Evolutionary conservation across 2,797 vertebrate species (phyloP).

Genomic region (Ataeniobius toweri): DNA sequence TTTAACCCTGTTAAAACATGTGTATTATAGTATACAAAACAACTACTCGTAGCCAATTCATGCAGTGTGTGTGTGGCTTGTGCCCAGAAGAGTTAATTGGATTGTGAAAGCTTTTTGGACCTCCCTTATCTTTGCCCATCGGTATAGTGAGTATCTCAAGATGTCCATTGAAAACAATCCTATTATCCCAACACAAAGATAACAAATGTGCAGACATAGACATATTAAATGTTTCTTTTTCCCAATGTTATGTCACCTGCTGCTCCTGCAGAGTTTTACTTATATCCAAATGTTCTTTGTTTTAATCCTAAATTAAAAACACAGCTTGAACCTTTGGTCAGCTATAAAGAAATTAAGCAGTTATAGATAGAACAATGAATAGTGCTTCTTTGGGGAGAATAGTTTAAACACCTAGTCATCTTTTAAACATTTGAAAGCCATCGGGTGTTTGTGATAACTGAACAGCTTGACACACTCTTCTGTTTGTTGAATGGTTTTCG

Average conservation of each 20-base stretch:
- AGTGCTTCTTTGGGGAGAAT: not conserved
- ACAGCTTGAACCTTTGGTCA: not conserved
- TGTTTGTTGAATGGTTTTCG: not conserved
- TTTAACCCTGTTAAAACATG: conserved; percentile 18
- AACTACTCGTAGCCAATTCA: conserved; percentile 6
- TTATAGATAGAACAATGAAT: not conserved
- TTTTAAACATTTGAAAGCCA: not conserved
- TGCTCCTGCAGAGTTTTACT: not conserved
- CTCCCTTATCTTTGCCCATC: conserved; percentile 54
- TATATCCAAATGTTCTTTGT: not conserved
- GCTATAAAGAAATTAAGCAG: not conserved
- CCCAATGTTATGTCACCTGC: conserved; percentile 7
- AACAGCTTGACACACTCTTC: not conserved
- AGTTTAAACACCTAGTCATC: not conserved
- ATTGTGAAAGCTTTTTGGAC: conserved; percentile 57
- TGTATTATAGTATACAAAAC: not conserved
- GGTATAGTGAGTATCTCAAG: conserved; percentile 39
- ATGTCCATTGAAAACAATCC: conserved; percentile 55
- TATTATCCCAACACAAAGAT: conserved; percentile 51
- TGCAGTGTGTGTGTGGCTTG: conserved; percentile 21
- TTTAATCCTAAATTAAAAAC: not conserved
- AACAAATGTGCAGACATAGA: conserved; percentile 20
- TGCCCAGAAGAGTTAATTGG: conserved; percentile 54
- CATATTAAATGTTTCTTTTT: not conserved
- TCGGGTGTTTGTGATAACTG: not conserved